These are phyloP conservation scores for Elysia crispata DNA, from an alignment of 2,888 invertebrate genomes.

Conservation along the genomic window DNA sequence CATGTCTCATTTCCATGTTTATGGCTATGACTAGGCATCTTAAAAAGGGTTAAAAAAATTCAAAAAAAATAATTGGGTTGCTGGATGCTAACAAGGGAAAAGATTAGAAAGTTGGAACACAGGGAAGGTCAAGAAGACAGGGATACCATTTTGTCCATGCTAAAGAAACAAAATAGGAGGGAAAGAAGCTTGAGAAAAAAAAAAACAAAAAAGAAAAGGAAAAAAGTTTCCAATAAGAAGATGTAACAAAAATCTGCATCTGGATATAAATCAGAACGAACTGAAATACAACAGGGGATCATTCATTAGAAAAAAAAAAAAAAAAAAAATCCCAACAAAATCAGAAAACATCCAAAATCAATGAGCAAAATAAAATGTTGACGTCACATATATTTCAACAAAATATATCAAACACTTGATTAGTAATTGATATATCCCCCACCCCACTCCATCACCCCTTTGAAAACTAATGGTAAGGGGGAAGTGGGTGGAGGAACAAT, in stretches of 20 bases:
- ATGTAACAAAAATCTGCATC: neutral
- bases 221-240: neutral
- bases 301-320: conserved; percentile 1
- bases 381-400: neutral
- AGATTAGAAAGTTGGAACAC: too few species aligned
- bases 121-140: too few species aligned
- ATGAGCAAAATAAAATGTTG: neutral
- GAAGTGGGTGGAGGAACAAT: too few species aligned
- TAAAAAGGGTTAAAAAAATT: too few species aligned
- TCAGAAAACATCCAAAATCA: neutral
- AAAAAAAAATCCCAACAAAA: conserved; percentile 1
- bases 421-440: too few species aligned
- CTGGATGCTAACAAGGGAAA: too few species aligned
- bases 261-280: neutral
- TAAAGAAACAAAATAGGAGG: conserved; percentile 1
- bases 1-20: conserved; percentile 44
- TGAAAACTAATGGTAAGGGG: too few species aligned
- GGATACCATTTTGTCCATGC: neutral
- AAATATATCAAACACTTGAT: neutral
- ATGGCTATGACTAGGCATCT: too few species aligned
- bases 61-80: too few species aligned
- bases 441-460: too few species aligned
- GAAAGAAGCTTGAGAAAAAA: neutral
- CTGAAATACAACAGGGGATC: neutral
- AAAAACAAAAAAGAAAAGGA: conserved; percentile 21